Conservation (phyloP, 2,888 invertebrate species). For the Andrena minutula region DNA sequence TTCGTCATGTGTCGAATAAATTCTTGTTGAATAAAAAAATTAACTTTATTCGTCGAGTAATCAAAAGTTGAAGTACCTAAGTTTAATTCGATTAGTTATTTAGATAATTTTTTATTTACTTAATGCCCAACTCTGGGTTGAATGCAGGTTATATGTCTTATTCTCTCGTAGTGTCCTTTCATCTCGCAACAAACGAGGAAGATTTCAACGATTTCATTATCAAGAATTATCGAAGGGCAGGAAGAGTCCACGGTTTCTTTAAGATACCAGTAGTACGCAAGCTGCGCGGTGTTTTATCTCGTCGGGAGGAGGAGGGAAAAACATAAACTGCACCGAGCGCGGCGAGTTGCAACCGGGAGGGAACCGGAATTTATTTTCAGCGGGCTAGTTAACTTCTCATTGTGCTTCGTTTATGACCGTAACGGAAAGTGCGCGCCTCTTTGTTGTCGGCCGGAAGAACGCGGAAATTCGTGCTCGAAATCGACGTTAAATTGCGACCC, state of each 20-base stretch:
- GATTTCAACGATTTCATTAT: too few relatives aligned
- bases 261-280: conserved; percentile 14
- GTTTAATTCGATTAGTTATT: too few relatives aligned
- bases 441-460: conserved; percentile 50
- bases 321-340: conserved; percentile 1
- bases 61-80: too few relatives aligned
- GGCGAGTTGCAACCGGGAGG: conserved; percentile 19
- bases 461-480: conserved; percentile 50
- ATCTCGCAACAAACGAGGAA: neutral
- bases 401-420: conserved; percentile 67
- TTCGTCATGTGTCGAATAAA: too few relatives aligned
- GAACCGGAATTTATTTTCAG: conserved; percentile 62
- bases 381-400: conserved; percentile 62
- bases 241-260: conserved; percentile 9
- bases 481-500: conserved; percentile 35
- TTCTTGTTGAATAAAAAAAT: too few relatives aligned
- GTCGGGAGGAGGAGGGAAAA: conserved; percentile 12
- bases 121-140: too few relatives aligned
- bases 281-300: conserved; percentile 23
- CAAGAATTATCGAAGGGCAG: neutral
- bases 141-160: too few relatives aligned
- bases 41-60: too few relatives aligned
- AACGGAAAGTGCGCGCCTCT: conserved; percentile 60
- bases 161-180: too few relatives aligned
- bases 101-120: too few relatives aligned